Evolutionary conservation across 2,113 vertebrate species (phyloP), one percentile per base, ranked within the genome.

Genomic region (Aleadryas rufinucha): DNA sequence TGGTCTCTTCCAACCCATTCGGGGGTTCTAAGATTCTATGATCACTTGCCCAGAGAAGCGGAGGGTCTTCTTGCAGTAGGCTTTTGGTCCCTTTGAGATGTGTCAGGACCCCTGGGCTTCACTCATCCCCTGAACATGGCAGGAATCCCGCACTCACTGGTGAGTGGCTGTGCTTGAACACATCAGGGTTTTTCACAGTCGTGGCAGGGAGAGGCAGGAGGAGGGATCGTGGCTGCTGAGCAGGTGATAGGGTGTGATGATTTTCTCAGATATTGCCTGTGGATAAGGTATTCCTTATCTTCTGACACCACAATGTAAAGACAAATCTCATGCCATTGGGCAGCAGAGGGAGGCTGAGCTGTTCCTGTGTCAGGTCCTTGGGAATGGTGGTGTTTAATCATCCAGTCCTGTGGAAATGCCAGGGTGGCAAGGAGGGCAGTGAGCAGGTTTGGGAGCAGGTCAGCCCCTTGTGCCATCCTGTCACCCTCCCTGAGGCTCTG

Each of bases 271-370:
- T 59, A 52, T 14, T 61, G 63, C 83, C 49, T 30, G 59, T n/a
- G n/a, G n/a, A n/a, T n/a, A n/a, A n/a, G n/a, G n/a, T n/a, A n/a
- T 39, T 85, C 12, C 85, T 90, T 60, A 50, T 93, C 92, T 95
- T 63, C 86, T 64, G 86, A 41, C 71, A 45, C 45, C 83, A 22
- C 83, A 17, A 12, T 27, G 56, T 12, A 4, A 6, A 45, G 92
- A 37, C 53, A 77, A 24, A 41, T 49, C 79, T 9, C 7, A 39
- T 1, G 24, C 78, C 64, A 78, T 11, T 5, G 8, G 53, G 70
- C 87, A 68, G 90, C 74, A 42, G 60, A n/a, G 89, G 63, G 50
- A 24, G 60, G 81, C 56, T 84, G 26, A 33, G 54, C 82, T 6
- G 1, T 6, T 45, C 37, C 54, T 16, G 19, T 13, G 1, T 28